phyloP scores from a whole-genome alignment of 1,140 invertebrate genomes.

The Andrena cerasifolii region DNA sequence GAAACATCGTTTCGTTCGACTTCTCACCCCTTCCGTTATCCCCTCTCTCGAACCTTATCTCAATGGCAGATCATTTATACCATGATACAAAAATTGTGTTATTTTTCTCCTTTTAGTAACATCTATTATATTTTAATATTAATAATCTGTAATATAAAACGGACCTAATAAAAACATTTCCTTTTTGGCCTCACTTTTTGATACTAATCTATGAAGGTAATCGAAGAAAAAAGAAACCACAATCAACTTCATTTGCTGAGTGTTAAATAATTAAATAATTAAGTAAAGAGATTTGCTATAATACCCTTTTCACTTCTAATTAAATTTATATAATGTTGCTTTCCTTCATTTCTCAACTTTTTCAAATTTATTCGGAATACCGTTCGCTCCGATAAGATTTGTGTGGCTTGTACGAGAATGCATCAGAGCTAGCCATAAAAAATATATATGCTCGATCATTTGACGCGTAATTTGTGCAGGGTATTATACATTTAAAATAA shows the following conservation, averaged over 20 bases:
- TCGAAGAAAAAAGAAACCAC: conserved; percentile 60
- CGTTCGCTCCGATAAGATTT: conserved; percentile 3
- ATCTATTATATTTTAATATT: conserved; percentile 74
- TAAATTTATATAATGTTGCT: conserved; percentile 13
- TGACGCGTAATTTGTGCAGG: conserved; percentile 45
- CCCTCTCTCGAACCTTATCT: conserved; percentile 21
- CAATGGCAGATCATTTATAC: conserved; percentile 55
- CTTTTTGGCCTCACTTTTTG: conserved; percentile 78
- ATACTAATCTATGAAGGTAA: conserved; percentile 68
- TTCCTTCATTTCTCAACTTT: neutral
- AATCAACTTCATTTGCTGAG: conserved; percentile 35
- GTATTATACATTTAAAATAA: conserved; percentile 62
- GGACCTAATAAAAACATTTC: conserved; percentile 77
- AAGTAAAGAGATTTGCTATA: conserved; percentile 58
- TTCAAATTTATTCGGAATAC: neutral
- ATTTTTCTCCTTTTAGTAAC: conserved; percentile 70
- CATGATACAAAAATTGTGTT: conserved; percentile 68
- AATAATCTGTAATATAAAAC: conserved; percentile 75
- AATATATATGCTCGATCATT: conserved; percentile 31
- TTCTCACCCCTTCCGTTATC: neutral
- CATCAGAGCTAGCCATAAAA: conserved; percentile 9
- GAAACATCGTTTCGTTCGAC: neutral
- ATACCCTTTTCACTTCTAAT: conserved; percentile 54
- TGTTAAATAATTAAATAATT: conserved; percentile 60
- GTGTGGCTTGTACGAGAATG: conserved; percentile 34